A percentile compares a stretch with the other conserved stretches of the same genome.
phyloP scores from a whole-genome alignment of 2,888 invertebrate species.

The Emesis furor region DNA sequence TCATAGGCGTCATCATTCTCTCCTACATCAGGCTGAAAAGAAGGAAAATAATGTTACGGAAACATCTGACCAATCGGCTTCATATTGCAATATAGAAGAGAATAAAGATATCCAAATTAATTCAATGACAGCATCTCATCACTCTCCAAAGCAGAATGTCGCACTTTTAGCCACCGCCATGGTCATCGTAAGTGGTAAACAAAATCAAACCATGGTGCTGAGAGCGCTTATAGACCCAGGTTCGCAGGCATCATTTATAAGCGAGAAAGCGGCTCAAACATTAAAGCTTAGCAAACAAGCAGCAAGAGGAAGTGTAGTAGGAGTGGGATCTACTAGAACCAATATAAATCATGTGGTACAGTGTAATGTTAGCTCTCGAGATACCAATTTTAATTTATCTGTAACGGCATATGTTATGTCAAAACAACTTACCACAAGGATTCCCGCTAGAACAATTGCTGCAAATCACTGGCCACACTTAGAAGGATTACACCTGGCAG shows the following conservation, averaged over 20 bases:
- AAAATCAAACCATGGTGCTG: slow-evolving; percentile 36
- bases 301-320: slow-evolving; percentile 9
- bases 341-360: too few species aligned
- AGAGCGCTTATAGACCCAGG: slow-evolving; percentile 27
- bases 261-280: slow-evolving; percentile 61
- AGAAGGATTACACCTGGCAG: too few species aligned
- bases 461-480: too few species aligned
- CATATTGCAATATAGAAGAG: slow-evolving; percentile 2
- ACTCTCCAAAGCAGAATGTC: slow-evolving; percentile 11
- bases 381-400: too few species aligned
- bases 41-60: too few species aligned
- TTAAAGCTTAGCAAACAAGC: slow-evolving; percentile 44
- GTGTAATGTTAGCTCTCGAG: too few species aligned
- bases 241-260: slow-evolving; percentile 65
- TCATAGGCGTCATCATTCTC: slow-evolving; percentile 48
- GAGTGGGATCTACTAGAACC: not conserved
- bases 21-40: slow-evolving; percentile 39
- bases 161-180: slow-evolving; percentile 32
- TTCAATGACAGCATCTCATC: slow-evolving; percentile 53
- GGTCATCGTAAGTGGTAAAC: slow-evolving; percentile 5
- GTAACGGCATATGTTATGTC: too few species aligned
- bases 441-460: too few species aligned
- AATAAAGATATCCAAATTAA: slow-evolving; percentile 26
- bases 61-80: too few species aligned
- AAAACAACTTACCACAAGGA: too few species aligned